Evolutionary conservation across 1,140 invertebrate species (phyloP).

Genomic region (Drosophila jambulina): DNA sequence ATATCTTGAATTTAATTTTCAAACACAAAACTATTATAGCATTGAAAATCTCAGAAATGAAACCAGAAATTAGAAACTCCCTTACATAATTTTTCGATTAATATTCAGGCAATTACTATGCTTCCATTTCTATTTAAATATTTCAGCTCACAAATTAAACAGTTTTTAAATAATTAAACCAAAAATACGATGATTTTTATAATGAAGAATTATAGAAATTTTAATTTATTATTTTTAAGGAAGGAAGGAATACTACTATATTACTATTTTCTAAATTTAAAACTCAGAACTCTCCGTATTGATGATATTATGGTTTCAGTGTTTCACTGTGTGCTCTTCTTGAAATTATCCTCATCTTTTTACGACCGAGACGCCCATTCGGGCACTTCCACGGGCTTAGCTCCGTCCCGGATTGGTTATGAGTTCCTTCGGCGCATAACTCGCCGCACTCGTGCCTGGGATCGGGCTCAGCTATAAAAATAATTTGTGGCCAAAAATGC

Average conservation of each 20-base stretch:
- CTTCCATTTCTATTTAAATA: no score
- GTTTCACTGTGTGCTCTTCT: background rate
- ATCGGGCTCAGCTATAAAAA: constrained; percentile 78
- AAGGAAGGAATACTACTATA: background rate
- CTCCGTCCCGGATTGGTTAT: constrained; percentile 47
- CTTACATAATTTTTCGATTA: background rate
- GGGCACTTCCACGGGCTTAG: constrained; percentile 64
- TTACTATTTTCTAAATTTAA: background rate
- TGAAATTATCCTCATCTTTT: constrained; percentile 43
- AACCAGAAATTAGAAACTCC: background rate
- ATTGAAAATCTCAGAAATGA: background rate
- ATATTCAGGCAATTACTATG: background rate
- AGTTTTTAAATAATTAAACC: background rate
- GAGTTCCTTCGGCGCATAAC: constrained; percentile 68
- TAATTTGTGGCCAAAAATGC: constrained; percentile 77
- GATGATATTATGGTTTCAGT: no score
- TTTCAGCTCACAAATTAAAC: background rate
- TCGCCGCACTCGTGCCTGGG: constrained; percentile 64
- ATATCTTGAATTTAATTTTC: background rate
- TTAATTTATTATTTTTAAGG: no score
- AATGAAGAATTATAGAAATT: no score
- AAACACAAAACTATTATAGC: background rate
- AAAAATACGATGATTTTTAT: no score
- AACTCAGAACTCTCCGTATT: background rate
- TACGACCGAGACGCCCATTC: constrained; percentile 68